These are phyloP conservation scores for Drosophila yakuba DNA, from an alignment of 1,140 invertebrate genomes.

Conservation along the genomic window DNA sequence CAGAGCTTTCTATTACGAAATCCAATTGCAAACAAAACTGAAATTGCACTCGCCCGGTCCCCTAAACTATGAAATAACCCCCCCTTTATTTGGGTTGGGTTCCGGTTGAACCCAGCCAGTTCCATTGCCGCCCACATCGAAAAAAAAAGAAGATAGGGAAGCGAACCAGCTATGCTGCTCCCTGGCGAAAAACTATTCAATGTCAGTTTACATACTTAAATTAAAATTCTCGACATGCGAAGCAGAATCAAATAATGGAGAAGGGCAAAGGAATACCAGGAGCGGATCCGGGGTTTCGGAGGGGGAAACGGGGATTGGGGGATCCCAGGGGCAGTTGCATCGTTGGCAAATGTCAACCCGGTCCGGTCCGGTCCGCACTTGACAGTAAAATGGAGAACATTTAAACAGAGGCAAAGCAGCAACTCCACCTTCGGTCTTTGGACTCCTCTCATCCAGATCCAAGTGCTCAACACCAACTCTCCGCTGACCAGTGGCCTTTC, in stretches of 20 bases:
- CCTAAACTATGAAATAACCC: slow-evolving; percentile 1
- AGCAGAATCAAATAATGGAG: slow-evolving; percentile 33
- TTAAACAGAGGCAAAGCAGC: slow-evolving; percentile 60
- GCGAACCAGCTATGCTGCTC: slow-evolving; percentile 31
- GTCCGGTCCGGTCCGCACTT: slow-evolving; percentile 66
- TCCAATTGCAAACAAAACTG: slow-evolving; percentile 73
- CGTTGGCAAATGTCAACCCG: slow-evolving; percentile 73
- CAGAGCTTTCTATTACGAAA: slow-evolving; percentile 58
- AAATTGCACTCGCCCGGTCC: slow-evolving; percentile 54
- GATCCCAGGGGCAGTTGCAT: slow-evolving; percentile 51
- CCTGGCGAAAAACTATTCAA: slow-evolving; percentile 73
- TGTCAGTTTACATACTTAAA: slow-evolving; percentile 83
- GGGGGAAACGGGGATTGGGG: background rate
- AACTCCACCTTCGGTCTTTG: slow-evolving; percentile 14
- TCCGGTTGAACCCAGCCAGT: slow-evolving; percentile 1
- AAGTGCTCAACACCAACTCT: slow-evolving; percentile 45
- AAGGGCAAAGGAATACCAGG: slow-evolving; percentile 9
- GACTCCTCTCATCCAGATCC: slow-evolving; percentile 9
- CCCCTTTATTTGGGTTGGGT: background rate
- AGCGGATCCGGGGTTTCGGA: background rate
- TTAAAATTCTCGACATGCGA: slow-evolving; percentile 76
- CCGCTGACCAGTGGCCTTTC: slow-evolving; percentile 28
- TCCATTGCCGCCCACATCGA: slow-evolving; percentile 59
- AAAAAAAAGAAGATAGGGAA: slow-evolving; percentile 1
- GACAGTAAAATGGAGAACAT: slow-evolving; percentile 82